A percentile compares a stretch with the other conserved stretches of the same genome.
Evolutionary conservation across 2,888 invertebrate genomes (phyloP).

Genomic region (Microdon myrmicae): DNA sequence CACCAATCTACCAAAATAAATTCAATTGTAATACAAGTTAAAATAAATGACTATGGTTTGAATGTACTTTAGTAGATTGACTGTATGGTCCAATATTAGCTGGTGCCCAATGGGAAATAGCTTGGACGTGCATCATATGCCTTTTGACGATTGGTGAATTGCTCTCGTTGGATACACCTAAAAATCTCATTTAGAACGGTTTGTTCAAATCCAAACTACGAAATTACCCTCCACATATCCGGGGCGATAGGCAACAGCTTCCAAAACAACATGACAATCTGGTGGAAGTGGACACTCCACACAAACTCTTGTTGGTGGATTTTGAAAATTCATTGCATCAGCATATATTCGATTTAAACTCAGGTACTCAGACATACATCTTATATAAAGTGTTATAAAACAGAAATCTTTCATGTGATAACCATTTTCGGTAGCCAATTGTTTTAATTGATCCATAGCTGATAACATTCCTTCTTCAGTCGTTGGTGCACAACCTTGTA

Average conservation of each 20-base stretch:
- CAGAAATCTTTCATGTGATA: constrained; percentile 75
- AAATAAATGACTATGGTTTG: not conserved
- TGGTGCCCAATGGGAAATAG: constrained; percentile 97
- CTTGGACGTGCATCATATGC: constrained; percentile 92
- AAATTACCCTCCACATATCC: constrained; percentile 45
- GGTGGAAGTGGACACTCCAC: constrained; percentile 81
- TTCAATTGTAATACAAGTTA: not conserved
- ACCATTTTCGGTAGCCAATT: constrained; percentile 60
- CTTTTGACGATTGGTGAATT: constrained; percentile 66
- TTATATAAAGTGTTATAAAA: constrained; percentile 84
- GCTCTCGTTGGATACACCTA: constrained; percentile 49
- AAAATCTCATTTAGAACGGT: constrained; percentile 52
- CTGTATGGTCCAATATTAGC: constrained; percentile 97
- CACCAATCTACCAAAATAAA: constrained; percentile 73
- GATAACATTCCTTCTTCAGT: constrained; percentile 75
- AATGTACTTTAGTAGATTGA: constrained; percentile 83
- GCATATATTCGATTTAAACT: constrained; percentile 82
- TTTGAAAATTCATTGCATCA: constrained; percentile 76
- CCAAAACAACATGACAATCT: constrained; percentile 79
- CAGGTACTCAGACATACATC: constrained; percentile 83
- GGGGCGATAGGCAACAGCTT: constrained; percentile 74
- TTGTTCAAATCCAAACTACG: constrained; percentile 40
- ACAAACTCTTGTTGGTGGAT: constrained; percentile 88
- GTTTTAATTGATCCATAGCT: constrained; percentile 80
- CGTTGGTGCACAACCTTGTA: constrained; percentile 77